These are phyloP conservation scores for Bruchidius siliquastri DNA, from an alignment of 2,888 invertebrate species.

Conservation along the genomic window DNA sequence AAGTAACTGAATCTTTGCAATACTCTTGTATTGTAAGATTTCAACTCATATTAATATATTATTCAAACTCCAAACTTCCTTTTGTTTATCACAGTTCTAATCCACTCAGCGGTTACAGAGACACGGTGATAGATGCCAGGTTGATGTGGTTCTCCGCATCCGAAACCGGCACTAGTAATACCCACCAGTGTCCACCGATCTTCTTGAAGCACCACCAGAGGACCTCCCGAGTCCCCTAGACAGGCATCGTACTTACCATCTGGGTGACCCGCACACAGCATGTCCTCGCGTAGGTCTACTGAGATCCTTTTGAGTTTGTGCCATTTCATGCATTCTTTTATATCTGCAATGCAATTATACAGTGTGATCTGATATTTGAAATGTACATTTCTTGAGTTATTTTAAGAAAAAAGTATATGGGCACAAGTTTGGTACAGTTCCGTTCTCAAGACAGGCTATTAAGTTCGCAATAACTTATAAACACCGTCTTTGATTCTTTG, in stretches of 20 bases:
- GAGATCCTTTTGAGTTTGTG: conserved; percentile 75
- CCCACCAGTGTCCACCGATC: conserved; percentile 73
- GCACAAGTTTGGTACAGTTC: too few species aligned
- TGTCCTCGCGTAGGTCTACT: conserved; percentile 69
- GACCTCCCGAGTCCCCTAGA: conserved; percentile 78
- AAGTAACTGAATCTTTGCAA: too few species aligned
- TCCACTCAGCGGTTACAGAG: conserved; percentile 66
- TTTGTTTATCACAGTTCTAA: conserved; percentile 52
- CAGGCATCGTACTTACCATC: conserved; percentile 81
- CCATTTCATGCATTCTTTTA: conserved; percentile 73
- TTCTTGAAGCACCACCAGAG: conserved; percentile 63
- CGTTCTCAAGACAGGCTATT: too few species aligned
- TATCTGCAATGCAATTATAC: conserved; percentile 50
- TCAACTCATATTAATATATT: too few species aligned
- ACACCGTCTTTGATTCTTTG: too few species aligned
- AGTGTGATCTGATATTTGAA: too few species aligned
- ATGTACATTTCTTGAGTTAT: too few species aligned
- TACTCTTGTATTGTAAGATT: too few species aligned
- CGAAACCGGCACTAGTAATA: conserved; percentile 81
- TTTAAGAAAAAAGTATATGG: too few species aligned
- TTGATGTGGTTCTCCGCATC: conserved; percentile 80
- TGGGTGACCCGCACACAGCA: conserved; percentile 82
- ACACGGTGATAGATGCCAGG: conserved; percentile 84
- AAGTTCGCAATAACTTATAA: too few species aligned
- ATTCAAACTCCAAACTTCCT: neutral